These are phyloP conservation scores for Cantharis rustica DNA, from an alignment of 2,888 invertebrate species.

Conservation along the genomic window DNA sequence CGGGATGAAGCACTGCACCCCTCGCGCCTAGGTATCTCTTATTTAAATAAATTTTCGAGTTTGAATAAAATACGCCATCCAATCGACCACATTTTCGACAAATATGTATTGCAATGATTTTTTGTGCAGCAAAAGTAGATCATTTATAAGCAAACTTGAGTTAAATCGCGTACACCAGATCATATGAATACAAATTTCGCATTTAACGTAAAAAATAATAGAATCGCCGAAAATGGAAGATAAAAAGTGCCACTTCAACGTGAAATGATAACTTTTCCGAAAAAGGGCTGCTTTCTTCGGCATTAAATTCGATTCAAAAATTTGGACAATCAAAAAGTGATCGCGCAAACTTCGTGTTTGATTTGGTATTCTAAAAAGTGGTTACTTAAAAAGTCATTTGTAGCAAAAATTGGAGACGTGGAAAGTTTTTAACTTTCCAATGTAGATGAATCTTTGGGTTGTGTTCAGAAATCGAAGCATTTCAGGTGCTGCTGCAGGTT, in stretches of 20 bases:
- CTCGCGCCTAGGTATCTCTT: neutral
- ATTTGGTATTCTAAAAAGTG: neutral
- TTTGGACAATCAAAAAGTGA: neutral
- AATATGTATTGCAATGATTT: slow-evolving; percentile 20
- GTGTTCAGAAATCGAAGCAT: neutral
- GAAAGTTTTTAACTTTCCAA: neutral
- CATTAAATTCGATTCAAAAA: neutral
- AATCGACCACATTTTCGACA: slow-evolving; percentile 5
- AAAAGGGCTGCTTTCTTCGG: neutral
- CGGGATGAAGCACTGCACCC: neutral
- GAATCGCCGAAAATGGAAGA: neutral
- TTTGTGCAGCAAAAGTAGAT: slow-evolving; percentile 17
- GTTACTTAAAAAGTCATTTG: neutral
- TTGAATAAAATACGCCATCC: neutral
- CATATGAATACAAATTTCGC: slow-evolving; percentile 26
- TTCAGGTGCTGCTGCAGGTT: neutral
- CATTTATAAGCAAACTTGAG: slow-evolving; percentile 21
- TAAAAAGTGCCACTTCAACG: neutral
- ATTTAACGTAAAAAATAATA: neutral
- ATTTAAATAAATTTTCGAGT: neutral
- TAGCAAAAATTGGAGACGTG: neutral
- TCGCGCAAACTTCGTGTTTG: neutral
- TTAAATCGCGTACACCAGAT: slow-evolving; percentile 14
- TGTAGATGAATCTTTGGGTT: neutral
- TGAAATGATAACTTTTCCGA: neutral